Base-by-base conservation (phyloP, 2,797 vertebrate genomes). In the Yasuhikotakia modesta region DNA sequence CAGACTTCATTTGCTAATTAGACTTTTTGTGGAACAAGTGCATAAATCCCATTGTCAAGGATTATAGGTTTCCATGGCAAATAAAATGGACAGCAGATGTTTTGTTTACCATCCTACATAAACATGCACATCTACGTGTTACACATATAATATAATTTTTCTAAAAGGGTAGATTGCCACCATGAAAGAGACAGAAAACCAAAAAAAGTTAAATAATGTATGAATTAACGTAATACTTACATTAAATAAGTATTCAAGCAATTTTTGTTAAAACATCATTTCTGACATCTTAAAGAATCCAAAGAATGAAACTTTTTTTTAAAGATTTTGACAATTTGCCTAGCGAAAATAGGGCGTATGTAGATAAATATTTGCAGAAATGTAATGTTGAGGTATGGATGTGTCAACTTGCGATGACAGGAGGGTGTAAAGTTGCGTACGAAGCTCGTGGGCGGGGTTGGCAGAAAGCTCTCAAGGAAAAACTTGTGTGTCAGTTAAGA, bases 391-490 rank as follows among this genome's bases (percentile, higher is more conserved):
- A 77, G 43, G 19, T 22, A n/a, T 35, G 43, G 16, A 65, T 66
- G 39, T 72, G 77, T 79, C 19, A 79, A 50, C 46, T 70, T 73
- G 24, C 50, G 69, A 50, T 66, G 65, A 79, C 63, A 73, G 64
- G 32, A 43, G 46, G 45, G 46, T 32, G 71, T 12, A 48, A 68
- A 53, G 39, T 27, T 74, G 55, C 30, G 39, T 35, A 32, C 13
- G 14, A n/a, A 58, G 55, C 75, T 48, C 65, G 35, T 11, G 78
- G 78, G 78, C 65, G 78, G 78, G 74, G 78, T 43, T 74, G 12
- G 4, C 32, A 63, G 48, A 63, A 35, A 43, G 53, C 53, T 61
- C 55, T 61, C 71, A 27, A 48, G 46, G 64, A 74, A 52, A 45
- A 58, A n/a, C 17, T 45, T 79, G 60, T 7, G 55, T 35, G 53